Evolutionary conservation across 2,113 vertebrate species (phyloP).

Genomic region (Smithornis capensis): DNA sequence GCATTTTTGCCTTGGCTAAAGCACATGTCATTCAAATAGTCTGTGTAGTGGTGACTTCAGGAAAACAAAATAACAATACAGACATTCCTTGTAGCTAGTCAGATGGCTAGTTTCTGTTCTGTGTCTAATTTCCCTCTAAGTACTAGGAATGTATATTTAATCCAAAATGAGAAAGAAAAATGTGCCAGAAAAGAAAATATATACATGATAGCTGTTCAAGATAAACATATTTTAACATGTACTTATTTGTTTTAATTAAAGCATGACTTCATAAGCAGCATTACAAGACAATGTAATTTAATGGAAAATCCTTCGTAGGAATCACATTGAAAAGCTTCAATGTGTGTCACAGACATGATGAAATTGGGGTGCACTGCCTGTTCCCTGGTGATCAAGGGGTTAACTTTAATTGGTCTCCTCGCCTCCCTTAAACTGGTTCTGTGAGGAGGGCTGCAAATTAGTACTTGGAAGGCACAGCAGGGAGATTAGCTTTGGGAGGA

Average conservation of each 20-base stretch:
- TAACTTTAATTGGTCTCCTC: slow-evolving; percentile 29
- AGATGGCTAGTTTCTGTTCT: neutral
- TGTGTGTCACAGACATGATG: neutral
- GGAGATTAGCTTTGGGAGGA: slow-evolving; percentile 23
- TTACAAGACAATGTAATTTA: neutral
- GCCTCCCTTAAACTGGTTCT: slow-evolving; percentile 31
- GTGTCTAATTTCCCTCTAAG: neutral
- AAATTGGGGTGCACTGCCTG: neutral
- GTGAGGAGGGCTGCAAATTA: slow-evolving; percentile 41
- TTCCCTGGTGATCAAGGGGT: neutral
- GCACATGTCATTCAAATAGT: neutral
- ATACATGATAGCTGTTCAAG: neutral
- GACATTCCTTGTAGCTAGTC: neutral
- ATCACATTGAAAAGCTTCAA: neutral
- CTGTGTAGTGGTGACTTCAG: neutral
- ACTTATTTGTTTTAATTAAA: slow-evolving; percentile 18
- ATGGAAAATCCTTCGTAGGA: neutral
- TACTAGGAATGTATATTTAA: neutral
- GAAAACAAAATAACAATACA: neutral
- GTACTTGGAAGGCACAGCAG: slow-evolving; percentile 3
- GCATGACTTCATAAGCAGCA: neutral
- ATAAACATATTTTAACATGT: neutral
- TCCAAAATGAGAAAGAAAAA: neutral
- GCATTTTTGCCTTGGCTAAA: neutral
- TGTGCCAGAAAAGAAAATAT: neutral